Base-by-base conservation (phyloP, 2,888 invertebrate genomes). In the Cataglyphis altisquamis region DNA sequence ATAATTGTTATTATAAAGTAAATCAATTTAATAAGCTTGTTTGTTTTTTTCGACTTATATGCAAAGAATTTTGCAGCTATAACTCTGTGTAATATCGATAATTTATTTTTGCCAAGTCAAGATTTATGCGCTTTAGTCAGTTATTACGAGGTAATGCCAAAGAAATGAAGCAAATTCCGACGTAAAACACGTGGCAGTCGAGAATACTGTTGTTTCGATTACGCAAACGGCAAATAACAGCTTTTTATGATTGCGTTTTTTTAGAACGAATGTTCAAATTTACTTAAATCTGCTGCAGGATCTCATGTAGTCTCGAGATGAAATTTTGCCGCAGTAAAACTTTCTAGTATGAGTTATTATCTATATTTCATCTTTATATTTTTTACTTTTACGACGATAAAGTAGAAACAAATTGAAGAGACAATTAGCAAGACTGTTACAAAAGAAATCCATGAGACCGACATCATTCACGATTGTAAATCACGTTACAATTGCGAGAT, bases 141-240 rank as follows among this genome's bases (percentile, higher is more conserved):
- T 21, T 15, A 66, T 77, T 67, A 55, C 66, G 39, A 63, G n/a
- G 8, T 66, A 64, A 55, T 25, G 36, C 15, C 45, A 36, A 75
- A 45, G 55, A 77, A 48, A 66, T 29, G n/a, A 66, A 39, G 1
- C 29, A 25, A 77, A 78, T 77, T 66, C 29, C 75, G n/a, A 77
- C n/a, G 66, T 8, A 45, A 70, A 72, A 70, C 52, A 75, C 57
- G 32, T 41, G 32, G n/a, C 48, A 39, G 9, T 5, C 8, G 18
- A 18, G 25, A 67, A 67, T 29, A 29, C 57, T 9, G 25, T 10
- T 41, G 41, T 41, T 32, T 57, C 21, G 41, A 68, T 68, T 67
- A 68, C 29, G 77, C 57, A 77, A 77, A 41, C 15, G 66, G 36
- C 36, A 41, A 67, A 41, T 75, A 64, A 75, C 2, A 39, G 36